Base-by-base conservation (phyloP, 2,113 vertebrate genomes). In the Trogon surrucura region DNA sequence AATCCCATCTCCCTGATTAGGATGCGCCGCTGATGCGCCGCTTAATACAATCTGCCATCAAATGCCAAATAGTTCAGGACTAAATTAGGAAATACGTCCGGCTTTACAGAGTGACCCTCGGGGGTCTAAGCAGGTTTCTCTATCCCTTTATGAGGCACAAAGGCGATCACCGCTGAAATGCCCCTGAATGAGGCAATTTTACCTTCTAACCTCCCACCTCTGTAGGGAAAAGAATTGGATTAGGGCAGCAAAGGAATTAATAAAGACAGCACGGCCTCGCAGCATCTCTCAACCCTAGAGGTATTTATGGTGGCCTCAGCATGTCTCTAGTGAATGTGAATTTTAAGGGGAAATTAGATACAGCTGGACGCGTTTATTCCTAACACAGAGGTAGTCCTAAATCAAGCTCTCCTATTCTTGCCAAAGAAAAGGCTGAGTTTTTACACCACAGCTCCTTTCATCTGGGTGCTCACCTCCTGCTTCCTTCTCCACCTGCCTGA, bases 1-100 rank as follows among this genome's bases (percentile, higher is more conserved):
- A 88, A 94, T 88, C 91, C 75, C 94, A 91, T 93, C 95, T 80
- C 97, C 94, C 96, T 98, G 97, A 98, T 98, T 97, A 98, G 97
- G 92, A 98, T 96, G 96, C 73, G 7, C 6, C 6, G 44, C 80
- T 36, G 36, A 79, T 30, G 66, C 91, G 10, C 91, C 25, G 85
- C 93, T 95, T 70, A 80, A 91, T 60, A n/a, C 95, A 84, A 94
- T 60, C 97, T 93, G 97, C 97, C 95, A 73, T 38, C 48, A 25
- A 62, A 91, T 15, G 81, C 94, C 97, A 95, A 95, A 93, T 27
- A 48, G 85, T 67, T 94, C 84, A 61, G 92, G 81, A 85, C 56
- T 64, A 36, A 77, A 90, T 82, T 11, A 92, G 97, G 94, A 92
- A 75, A 80, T 38, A 54, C 14, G 91, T 90, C 94, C 26, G 8